A percentile compares a stretch with the other conserved stretches of the same genome.
These are phyloP conservation scores for Chironomus tepperi DNA, from an alignment of 1,140 invertebrate species.

Conservation along the genomic window DNA sequence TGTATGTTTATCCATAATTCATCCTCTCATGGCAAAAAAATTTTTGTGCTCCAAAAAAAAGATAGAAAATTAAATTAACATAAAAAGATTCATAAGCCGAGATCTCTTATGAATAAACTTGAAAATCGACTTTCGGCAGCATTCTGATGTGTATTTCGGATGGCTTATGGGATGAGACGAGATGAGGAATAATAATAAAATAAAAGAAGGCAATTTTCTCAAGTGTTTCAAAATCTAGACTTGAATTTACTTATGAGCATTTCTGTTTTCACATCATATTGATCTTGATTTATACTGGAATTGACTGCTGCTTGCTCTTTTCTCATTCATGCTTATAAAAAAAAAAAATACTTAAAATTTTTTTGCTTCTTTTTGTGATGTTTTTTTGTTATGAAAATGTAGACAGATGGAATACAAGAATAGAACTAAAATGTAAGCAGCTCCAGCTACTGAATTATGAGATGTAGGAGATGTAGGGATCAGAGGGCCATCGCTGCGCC, in stretches of 20 bases:
- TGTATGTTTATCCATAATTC: background rate
- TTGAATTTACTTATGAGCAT: background rate
- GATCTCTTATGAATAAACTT: slow-evolving; percentile 4
- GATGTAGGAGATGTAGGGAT: no score
- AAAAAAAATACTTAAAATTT: no score
- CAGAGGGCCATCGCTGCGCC: no score
- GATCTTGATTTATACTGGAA: background rate
- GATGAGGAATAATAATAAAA: background rate
- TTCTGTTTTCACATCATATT: slow-evolving; percentile 5
- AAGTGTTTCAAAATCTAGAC: background rate
- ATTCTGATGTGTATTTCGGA: background rate
- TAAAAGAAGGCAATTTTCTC: background rate
- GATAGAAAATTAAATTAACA: background rate
- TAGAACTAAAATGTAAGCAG: no score
- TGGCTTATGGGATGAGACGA: background rate
- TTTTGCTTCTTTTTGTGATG: no score
- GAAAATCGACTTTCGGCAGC: background rate
- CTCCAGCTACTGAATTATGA: no score
- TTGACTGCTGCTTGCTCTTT: no score
- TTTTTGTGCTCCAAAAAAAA: background rate
- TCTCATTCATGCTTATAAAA: no score
- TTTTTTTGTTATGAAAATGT: no score
- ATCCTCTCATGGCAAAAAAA: background rate
- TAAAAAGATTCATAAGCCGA: background rate
- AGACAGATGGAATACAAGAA: no score